These are phyloP conservation scores for Mionectes macconnelli DNA, from an alignment of 2,113 vertebrate species.

Conservation along the genomic window DNA sequence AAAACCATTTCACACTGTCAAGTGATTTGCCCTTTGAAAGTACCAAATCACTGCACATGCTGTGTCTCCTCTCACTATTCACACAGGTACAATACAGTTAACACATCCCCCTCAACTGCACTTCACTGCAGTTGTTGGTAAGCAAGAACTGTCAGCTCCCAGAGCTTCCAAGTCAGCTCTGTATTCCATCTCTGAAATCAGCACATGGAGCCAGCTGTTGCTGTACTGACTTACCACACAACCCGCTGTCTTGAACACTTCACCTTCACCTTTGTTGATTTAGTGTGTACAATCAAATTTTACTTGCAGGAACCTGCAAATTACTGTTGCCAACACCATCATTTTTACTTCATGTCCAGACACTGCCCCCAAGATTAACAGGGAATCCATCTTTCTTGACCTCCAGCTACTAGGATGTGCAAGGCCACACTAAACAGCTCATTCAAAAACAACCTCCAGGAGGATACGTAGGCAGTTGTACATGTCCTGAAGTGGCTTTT, in stretches of 20 bases:
- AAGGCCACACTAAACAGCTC: background rate
- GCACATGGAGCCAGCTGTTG: background rate
- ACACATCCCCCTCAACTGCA: background rate
- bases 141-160: background rate
- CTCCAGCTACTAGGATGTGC: background rate
- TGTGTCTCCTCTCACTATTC: background rate
- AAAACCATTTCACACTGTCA: background rate
- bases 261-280: background rate
- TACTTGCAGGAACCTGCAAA: background rate
- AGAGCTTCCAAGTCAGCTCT: background rate
- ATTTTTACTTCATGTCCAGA: background rate
- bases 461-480: constrained; percentile 99
- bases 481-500: constrained; percentile 98
- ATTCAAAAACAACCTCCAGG: background rate
- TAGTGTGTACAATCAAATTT: background rate
- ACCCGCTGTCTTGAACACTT: background rate
- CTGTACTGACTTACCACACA: background rate
- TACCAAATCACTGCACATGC: background rate
- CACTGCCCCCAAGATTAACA: background rate
- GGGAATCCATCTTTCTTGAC: background rate
- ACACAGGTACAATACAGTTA: background rate
- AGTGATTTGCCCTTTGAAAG: background rate
- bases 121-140: background rate
- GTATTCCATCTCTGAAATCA: background rate
- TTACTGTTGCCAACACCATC: background rate